Conservation (phyloP, 2,797 vertebrate species). For the Loriculus beryllinus region DNA sequence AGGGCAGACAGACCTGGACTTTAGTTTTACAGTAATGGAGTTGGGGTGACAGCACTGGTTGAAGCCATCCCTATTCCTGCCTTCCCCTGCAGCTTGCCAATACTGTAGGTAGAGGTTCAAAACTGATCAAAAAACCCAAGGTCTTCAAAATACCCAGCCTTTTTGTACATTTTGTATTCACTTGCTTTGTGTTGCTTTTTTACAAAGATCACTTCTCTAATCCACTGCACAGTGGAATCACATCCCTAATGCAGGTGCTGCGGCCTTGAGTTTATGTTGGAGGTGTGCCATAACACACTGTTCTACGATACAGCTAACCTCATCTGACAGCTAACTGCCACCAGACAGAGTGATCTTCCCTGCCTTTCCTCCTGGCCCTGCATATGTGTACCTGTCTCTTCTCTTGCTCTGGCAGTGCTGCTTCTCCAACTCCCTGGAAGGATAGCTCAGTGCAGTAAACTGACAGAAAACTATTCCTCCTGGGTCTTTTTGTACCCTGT, state of each 20-base stretch:
- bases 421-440: fast-evolving
- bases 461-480: neutral
- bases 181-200: neutral
- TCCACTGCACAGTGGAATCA: neutral
- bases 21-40: neutral
- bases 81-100: neutral
- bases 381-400: neutral
- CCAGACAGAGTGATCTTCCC: neutral
- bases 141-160: neutral
- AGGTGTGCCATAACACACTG: neutral
- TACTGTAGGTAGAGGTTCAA: neutral
- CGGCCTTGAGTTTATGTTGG: neutral
- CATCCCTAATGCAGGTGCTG: fast-evolving
- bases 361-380: neutral
- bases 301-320: slow-evolving; percentile 42
- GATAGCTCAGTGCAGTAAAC: neutral
- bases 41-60: neutral
- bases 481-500: neutral
- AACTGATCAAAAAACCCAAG: neutral
- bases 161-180: neutral
- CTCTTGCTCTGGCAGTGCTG: neutral
- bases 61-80: neutral
- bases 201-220: neutral
- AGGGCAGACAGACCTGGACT: neutral
- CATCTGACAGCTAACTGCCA: slow-evolving; percentile 46